A percentile compares a stretch with the other conserved stretches of the same genome.
Evolutionary conservation across 2,888 invertebrate species (phyloP).

Genomic region (Agriotes lineatus): DNA sequence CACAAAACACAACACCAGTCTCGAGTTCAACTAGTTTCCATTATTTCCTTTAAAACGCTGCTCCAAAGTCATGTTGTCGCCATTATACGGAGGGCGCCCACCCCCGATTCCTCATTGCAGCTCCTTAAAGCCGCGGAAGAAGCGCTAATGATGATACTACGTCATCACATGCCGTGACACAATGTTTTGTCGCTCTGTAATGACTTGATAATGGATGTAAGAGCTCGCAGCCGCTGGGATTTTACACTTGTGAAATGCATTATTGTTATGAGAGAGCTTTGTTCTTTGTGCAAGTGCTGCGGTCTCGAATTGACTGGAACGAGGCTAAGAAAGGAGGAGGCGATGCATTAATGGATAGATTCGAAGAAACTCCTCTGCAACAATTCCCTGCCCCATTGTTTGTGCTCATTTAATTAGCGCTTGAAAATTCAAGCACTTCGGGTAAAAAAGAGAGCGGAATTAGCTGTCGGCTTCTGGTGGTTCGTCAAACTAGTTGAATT

Average conservation of each 20-base stretch:
- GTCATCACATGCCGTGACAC: constrained; percentile 56
- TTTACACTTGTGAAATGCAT: constrained; percentile 56
- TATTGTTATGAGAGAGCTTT: constrained; percentile 56
- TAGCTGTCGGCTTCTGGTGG: background rate
- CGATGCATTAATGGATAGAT: constrained; percentile 51
- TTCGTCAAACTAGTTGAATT: background rate
- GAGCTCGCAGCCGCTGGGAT: constrained; percentile 52
- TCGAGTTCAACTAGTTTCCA: too few species aligned
- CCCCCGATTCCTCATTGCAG: constrained; percentile 10
- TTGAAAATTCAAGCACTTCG: background rate
- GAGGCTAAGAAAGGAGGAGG: constrained; percentile 50
- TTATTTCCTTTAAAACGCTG: constrained; percentile 14
- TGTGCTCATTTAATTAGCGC: constrained; percentile 46
- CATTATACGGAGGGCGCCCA: constrained; percentile 4
- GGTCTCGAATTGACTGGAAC: constrained; percentile 52
- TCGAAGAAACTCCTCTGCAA: constrained; percentile 48
- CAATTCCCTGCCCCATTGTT: constrained; percentile 46
- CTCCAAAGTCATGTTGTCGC: constrained; percentile 3
- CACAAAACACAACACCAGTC: too few species aligned
- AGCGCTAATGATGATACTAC: constrained; percentile 53
- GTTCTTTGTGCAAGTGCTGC: constrained; percentile 50
- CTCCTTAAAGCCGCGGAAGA: constrained; percentile 38
- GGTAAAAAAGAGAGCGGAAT: background rate
- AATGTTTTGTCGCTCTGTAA: constrained; percentile 57
- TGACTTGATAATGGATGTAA: constrained; percentile 58